phyloP scores from a whole-genome alignment of 1,140 invertebrate genomes.

The Calosoma granatense region DNA sequence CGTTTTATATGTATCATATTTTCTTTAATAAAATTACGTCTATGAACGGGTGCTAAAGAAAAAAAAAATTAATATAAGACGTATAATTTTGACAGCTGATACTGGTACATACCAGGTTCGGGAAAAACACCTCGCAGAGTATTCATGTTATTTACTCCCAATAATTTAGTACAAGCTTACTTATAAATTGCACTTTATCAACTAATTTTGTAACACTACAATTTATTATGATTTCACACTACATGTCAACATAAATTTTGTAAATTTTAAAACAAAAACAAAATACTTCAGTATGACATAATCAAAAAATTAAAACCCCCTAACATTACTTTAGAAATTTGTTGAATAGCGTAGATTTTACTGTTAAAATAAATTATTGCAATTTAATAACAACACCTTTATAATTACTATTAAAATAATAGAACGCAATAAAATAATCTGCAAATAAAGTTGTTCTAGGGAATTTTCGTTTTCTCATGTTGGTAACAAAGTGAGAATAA shows the following conservation, averaged over 20 bases:
- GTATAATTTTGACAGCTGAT: background rate
- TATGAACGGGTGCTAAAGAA: slow-evolving; percentile 40
- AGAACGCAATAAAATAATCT: too few species aligned
- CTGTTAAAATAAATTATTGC: too few species aligned
- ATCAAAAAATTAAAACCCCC: too few species aligned
- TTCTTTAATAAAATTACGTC: slow-evolving; percentile 45
- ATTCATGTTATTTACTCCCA: slow-evolving; percentile 27
- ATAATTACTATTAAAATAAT: too few species aligned
- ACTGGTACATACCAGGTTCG: slow-evolving; percentile 40
- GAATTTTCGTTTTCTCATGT: too few species aligned
- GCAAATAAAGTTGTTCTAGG: too few species aligned
- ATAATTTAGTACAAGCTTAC: background rate
- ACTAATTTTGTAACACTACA: background rate
- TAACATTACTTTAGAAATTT: too few species aligned
- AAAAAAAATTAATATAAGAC: slow-evolving; percentile 12
- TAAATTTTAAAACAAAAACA: background rate
- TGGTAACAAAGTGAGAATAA: too few species aligned
- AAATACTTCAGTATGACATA: too few species aligned
- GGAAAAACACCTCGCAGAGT: slow-evolving; percentile 46
- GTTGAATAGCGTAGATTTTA: too few species aligned
- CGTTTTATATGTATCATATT: slow-evolving; percentile 44
- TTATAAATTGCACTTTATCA: background rate
- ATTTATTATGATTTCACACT: background rate
- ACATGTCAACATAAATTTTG: slow-evolving; percentile 3
- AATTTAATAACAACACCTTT: too few species aligned